Base-by-base conservation (phyloP, 2,797 vertebrate species). In the Pterois miles region DNA sequence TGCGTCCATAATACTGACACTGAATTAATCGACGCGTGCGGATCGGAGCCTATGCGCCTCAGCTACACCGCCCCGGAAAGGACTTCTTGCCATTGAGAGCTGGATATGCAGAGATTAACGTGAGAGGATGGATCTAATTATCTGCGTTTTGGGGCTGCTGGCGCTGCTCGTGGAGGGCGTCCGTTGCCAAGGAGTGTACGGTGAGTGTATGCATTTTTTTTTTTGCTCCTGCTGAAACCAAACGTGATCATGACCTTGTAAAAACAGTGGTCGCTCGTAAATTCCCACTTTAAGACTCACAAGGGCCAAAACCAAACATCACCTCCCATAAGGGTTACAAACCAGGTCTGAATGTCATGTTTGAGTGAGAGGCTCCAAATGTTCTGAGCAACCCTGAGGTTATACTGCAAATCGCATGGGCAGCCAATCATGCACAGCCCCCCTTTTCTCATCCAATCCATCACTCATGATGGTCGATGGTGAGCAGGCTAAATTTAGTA, bases 41-140 rank as follows among this genome's bases (percentile, higher is more conserved):
- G 76, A 80, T 73, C 60, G 65, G 78, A 75, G 73, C 85, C 85
- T 66, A 89, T 90, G 88, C 86, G 83, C 89, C 71, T 81, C 81
- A 78, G 87, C 81, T 86, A 65, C 88, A 74, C 87, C 84, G 89
- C 92, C 92, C 86, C 89, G 88, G 90, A 92, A 88, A 94, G 94
- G 94, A 96, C 94, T 94, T 94, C 90, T 93, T 84, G 80, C 81
- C 83, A 43, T 69, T 90, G 85, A 89, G 81, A 84, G 82, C 91
- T 95, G 96, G 97, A 97, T 96, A 98, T 98, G 97, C 96, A 93
- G 95, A 96, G 94, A 95, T 94, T 95, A 95, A 96, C 95, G 96
- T 95, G 91, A 92, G 94, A 96, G 95, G 96, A 98, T 98, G 97
- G 97, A 98, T 97, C 96, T 96, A 92, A 96, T 96, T 92, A 94